phyloP scores from a whole-genome alignment of 2,888 invertebrate genomes.

The Deilephila elpenor region DNA sequence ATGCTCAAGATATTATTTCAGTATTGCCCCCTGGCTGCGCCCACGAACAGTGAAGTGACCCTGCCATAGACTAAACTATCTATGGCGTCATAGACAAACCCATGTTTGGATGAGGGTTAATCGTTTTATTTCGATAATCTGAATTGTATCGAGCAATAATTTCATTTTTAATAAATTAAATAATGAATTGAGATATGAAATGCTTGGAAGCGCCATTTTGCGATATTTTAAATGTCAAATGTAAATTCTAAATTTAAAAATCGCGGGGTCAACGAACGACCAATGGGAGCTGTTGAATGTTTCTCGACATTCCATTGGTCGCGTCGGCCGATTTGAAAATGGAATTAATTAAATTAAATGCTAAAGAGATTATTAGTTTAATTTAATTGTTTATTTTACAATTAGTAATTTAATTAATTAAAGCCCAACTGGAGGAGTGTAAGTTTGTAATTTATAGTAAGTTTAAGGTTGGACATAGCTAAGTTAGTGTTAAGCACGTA shows the following conservation, averaged over 20 bases:
- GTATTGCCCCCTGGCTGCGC: background rate
- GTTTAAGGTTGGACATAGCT: constrained; percentile 79
- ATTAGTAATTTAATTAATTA: constrained; percentile 53
- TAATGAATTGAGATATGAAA: constrained; percentile 9
- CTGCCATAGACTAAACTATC: constrained; percentile 30
- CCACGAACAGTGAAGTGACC: constrained; percentile 28
- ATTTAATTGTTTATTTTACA: constrained; percentile 63
- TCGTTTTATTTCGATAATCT: constrained; percentile 16
- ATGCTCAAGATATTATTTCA: background rate
- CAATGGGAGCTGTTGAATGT: constrained; percentile 14
- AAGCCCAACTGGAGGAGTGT: constrained; percentile 51
- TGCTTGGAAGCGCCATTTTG: constrained; percentile 21
- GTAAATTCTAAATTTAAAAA: constrained; percentile 25
- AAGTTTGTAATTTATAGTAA: constrained; percentile 81
- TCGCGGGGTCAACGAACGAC: constrained; percentile 8
- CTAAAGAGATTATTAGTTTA: constrained; percentile 71
- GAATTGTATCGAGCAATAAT: constrained; percentile 24
- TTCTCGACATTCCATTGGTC: constrained; percentile 16
- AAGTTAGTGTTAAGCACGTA: constrained; percentile 71
- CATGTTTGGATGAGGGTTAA: constrained; percentile 17
- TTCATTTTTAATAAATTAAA: constrained; percentile 19
- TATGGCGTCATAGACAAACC: constrained; percentile 25
- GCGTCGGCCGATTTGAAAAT: background rate
- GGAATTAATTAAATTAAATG: constrained; percentile 48
- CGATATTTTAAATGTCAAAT: constrained; percentile 27